phyloP scores from a whole-genome alignment of 1,140 invertebrate species.

The Bombus superbus region DNA sequence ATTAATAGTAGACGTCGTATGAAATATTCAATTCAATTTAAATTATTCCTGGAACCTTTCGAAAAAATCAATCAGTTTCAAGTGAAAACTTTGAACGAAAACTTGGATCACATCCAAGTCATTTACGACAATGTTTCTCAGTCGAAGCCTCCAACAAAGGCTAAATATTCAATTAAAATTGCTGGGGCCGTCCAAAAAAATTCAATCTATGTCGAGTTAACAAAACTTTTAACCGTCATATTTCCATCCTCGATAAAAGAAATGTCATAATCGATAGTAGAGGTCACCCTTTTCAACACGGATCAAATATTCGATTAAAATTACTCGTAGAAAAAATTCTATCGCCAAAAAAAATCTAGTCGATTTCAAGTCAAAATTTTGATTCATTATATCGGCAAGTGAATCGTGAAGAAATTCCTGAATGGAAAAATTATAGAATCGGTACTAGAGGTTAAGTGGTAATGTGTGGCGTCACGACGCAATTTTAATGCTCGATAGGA shows the following conservation, averaged over 20 bases:
- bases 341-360: too few relatives aligned
- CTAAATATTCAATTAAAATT: background rate
- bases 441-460: background rate
- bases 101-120: background rate
- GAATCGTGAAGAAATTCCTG: background rate
- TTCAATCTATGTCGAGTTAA: background rate
- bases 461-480: background rate
- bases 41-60: background rate
- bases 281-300: too few relatives aligned
- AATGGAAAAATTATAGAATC: background rate
- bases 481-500: slow-evolving; percentile 7
- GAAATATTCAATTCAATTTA: too few relatives aligned
- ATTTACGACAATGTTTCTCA: background rate
- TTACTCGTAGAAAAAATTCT: too few relatives aligned
- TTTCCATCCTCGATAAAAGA: background rate
- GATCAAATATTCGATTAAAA: background rate
- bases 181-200: background rate
- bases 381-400: too few relatives aligned
- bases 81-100: too few relatives aligned
- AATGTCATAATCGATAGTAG: background rate
- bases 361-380: too few relatives aligned
- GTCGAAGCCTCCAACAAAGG: background rate
- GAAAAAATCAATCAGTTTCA: background rate
- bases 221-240: background rate
- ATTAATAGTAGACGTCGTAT: background rate